Evolutionary conservation across 2,888 invertebrate species (phyloP).

Genomic region (Syritta pipiens): DNA sequence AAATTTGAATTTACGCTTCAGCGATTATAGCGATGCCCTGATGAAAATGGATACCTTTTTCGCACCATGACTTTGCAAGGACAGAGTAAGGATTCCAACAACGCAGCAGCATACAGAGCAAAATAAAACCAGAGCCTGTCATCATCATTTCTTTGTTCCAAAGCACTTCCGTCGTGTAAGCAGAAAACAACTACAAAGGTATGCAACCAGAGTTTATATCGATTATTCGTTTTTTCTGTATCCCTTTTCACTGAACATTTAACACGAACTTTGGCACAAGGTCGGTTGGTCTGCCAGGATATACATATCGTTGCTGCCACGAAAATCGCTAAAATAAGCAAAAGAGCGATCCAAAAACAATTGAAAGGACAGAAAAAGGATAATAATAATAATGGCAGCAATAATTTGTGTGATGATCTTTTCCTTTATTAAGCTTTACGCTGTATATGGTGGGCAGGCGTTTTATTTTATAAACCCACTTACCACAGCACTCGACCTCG

Average conservation of each 20-base stretch:
- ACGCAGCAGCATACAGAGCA: background rate
- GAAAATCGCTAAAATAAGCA: background rate
- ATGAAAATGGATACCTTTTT: background rate
- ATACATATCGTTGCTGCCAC: background rate
- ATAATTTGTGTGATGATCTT: conserved; percentile 47
- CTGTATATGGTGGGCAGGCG: background rate
- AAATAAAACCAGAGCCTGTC: background rate
- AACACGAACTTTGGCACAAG: conserved; percentile 4
- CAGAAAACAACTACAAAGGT: conserved; percentile 6
- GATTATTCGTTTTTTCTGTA: conserved; percentile 2
- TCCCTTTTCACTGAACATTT: background rate
- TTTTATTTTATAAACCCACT: conserved; percentile 42
- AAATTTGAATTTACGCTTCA: conserved; percentile 4
- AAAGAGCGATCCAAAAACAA: background rate
- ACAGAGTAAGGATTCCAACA: background rate
- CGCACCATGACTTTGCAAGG: background rate
- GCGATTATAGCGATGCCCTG: background rate
- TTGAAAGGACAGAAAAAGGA: conserved; percentile 22
- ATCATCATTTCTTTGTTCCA: conserved; percentile 2
- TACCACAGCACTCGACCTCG: conserved; percentile 15
- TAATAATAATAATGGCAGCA: conserved; percentile 36
- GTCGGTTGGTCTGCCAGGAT: background rate
- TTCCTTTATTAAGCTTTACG: conserved; percentile 23
- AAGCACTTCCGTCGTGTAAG: background rate
- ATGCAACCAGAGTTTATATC: background rate